Evolutionary conservation across 2,797 vertebrate species (phyloP).

Genomic region (Rhynchonycteris naso): DNA sequence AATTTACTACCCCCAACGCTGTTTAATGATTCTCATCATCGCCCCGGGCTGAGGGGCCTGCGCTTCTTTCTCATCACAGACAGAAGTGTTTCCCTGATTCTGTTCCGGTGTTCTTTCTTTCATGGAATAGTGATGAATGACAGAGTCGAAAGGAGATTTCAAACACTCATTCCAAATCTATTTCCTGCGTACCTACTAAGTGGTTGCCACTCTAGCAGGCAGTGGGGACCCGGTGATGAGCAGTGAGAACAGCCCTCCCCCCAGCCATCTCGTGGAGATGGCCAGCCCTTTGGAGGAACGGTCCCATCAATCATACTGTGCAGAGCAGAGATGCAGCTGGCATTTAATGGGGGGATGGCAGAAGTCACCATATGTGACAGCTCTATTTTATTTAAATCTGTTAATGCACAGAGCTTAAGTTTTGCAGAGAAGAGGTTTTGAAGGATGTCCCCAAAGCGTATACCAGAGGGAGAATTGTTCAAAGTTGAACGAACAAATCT

Average conservation of each 20-base stretch:
- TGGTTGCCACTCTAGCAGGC: not conserved
- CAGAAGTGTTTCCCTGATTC: not conserved
- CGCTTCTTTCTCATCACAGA: not conserved
- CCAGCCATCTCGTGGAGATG: not conserved
- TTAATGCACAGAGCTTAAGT: not conserved
- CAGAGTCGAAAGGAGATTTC: not conserved
- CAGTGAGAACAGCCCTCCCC: not conserved
- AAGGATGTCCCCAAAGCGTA: not conserved
- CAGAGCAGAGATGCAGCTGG: not conserved
- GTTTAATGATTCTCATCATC: not conserved
- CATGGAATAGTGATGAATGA: not conserved
- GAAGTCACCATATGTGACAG: not conserved
- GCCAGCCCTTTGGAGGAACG: not conserved
- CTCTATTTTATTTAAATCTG: not conserved
- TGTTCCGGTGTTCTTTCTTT: constrained; percentile 17
- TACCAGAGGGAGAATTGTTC: not conserved
- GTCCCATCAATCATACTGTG: not conserved
- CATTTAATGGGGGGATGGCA: not conserved
- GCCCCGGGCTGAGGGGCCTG: not conserved
- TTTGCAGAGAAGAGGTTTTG: not conserved
- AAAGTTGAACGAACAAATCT: constrained; percentile 9
- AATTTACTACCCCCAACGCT: not conserved
- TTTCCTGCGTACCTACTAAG: not conserved
- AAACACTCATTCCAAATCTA: not conserved
- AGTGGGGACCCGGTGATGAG: not conserved